phyloP scores from a whole-genome alignment of 2,888 invertebrate genomes.

The Drosophila tripunctata region DNA sequence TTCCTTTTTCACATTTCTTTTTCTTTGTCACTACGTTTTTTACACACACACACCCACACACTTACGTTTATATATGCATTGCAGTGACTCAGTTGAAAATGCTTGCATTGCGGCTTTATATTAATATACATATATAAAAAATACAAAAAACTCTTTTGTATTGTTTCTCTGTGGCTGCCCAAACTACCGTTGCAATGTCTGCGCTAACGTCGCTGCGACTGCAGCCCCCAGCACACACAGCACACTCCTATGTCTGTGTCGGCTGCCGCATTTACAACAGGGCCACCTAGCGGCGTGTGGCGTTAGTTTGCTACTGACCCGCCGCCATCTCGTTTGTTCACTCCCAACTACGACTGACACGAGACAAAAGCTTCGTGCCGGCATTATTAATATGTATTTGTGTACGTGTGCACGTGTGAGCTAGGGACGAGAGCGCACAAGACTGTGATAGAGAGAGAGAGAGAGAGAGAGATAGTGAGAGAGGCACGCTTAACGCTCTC shows the following conservation, averaged over 20 bases:
- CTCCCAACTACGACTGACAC: constrained; percentile 52
- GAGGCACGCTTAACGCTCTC: constrained; percentile 21
- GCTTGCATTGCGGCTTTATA: constrained; percentile 39
- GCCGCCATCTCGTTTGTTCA: constrained; percentile 54
- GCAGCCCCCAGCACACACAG: constrained; percentile 40
- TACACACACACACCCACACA: constrained; percentile 10
- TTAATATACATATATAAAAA: too few species aligned
- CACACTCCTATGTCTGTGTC: constrained; percentile 58
- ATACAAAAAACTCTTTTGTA: constrained; percentile 38
- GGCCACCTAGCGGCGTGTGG: constrained; percentile 82
- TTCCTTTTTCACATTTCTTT: constrained; percentile 33
- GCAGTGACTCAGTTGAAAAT: constrained; percentile 26
- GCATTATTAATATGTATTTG: constrained; percentile 19
- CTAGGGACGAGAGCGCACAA: constrained; percentile 31
- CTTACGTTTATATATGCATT: background rate
- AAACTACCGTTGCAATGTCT: constrained; percentile 48
- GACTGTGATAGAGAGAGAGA: background rate
- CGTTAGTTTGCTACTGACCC: constrained; percentile 81
- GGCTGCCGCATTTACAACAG: constrained; percentile 69
- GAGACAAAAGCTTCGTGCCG: constrained; percentile 58
- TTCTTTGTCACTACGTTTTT: constrained; percentile 34
- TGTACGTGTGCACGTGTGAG: constrained; percentile 23
- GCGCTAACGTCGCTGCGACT: constrained; percentile 52
- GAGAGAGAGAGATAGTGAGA: background rate
- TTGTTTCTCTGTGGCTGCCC: constrained; percentile 29